phyloP scores from a whole-genome alignment of 1,140 invertebrate species.

The Aporrectodea caliginosa region DNA sequence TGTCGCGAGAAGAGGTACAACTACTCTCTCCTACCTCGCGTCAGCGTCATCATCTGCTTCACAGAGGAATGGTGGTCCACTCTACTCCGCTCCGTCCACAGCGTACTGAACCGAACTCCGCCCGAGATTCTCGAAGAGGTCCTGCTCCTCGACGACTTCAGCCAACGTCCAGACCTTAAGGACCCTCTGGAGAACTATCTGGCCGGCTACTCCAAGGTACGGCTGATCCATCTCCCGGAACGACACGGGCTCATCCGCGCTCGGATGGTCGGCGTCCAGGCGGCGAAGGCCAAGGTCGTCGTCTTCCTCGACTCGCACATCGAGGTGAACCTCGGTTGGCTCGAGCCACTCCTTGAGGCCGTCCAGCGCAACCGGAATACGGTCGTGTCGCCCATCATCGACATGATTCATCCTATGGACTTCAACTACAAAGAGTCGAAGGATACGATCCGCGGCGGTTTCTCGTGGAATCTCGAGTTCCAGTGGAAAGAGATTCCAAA shows the following conservation, averaged over 20 bases:
- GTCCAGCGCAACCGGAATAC: constrained; percentile 61
- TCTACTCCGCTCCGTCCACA: constrained; percentile 77
- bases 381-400: constrained; percentile 95
- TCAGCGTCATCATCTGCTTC: constrained; percentile 74
- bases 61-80: constrained; percentile 83
- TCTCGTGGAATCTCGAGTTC: constrained; percentile 90
- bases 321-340: constrained; percentile 71
- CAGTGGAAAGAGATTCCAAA: constrained; percentile 83
- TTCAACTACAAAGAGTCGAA: constrained; percentile 48
- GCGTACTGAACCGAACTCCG: constrained; percentile 75
- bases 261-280: constrained; percentile 72
- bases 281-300: constrained; percentile 73
- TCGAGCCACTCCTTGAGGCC: constrained; percentile 8
- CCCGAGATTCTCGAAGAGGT: constrained; percentile 78
- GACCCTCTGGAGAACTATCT: not conserved
- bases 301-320: constrained; percentile 88
- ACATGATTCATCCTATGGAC: constrained; percentile 86
- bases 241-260: constrained; percentile 79
- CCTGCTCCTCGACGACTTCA: constrained; percentile 75
- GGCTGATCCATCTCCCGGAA: constrained; percentile 63
- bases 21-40: not conserved
- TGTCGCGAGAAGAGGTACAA: not conserved
- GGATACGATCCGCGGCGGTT: constrained; percentile 73
- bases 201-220: constrained; percentile 57
- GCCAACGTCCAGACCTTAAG: constrained; percentile 31